Percentiles rank a stretch among this genome's conserved stretches.
phyloP scores from a whole-genome alignment of 2,797 vertebrate genomes.

The Peromyscus melanophrys region DNA sequence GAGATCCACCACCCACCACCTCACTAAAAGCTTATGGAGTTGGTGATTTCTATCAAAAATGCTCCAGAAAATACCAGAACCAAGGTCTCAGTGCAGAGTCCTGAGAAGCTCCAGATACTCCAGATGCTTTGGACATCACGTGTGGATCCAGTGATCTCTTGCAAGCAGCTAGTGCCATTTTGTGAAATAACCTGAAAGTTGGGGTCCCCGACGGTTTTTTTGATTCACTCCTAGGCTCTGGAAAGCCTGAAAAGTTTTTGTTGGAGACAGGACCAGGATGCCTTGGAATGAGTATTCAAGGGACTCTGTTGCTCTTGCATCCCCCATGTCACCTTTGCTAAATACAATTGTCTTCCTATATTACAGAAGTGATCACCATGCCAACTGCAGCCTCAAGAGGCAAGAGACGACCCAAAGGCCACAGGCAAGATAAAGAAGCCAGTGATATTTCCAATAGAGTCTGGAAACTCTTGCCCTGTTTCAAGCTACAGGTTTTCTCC shows the following conservation, averaged over 20 bases:
- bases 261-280: background rate
- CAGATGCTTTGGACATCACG: background rate
- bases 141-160: background rate
- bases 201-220: background rate
- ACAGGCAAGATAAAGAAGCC: background rate
- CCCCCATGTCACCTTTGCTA: background rate
- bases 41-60: background rate
- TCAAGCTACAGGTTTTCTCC: conserved; percentile 39
- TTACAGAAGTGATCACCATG: background rate
- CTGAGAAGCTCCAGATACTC: background rate
- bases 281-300: background rate
- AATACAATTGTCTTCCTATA: background rate
- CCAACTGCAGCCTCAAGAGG: background rate
- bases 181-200: background rate
- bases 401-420: background rate
- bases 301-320: background rate
- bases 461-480: background rate
- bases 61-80: background rate
- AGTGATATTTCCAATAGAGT: background rate
- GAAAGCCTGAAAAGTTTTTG: conserved; percentile 10
- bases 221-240: background rate
- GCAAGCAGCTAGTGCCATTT: background rate
- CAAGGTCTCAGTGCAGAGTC: background rate
- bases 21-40: background rate
- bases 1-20: background rate